A percentile compares a stretch with the other conserved stretches of the same genome.
These are phyloP conservation scores for Agapostemon virescens DNA, from an alignment of 2,888 invertebrate species.

Conservation along the genomic window DNA sequence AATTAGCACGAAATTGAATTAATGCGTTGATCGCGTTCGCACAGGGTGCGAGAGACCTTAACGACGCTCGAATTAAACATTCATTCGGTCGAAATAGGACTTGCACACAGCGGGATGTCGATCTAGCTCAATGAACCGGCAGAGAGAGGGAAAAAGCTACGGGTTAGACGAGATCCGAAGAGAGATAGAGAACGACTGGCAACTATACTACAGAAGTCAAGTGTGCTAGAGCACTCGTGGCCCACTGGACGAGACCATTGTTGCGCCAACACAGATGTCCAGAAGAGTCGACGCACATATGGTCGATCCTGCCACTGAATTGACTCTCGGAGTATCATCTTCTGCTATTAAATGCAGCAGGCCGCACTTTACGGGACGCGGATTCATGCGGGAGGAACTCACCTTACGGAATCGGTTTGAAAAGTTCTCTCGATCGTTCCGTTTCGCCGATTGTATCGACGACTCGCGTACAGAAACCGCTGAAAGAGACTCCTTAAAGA, in stretches of 20 bases:
- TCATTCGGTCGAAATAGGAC: slow-evolving; percentile 71
- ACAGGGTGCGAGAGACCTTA: slow-evolving; percentile 42
- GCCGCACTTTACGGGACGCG: not conserved
- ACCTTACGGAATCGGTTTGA: not conserved
- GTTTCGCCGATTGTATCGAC: not conserved
- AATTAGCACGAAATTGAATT: slow-evolving; percentile 73
- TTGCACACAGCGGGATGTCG: slow-evolving; percentile 57
- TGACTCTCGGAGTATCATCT: slow-evolving; percentile 54
- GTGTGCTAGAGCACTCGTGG: slow-evolving; percentile 68
- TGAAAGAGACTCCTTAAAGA: not conserved
- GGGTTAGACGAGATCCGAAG: not conserved
- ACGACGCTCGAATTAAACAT: slow-evolving; percentile 70
- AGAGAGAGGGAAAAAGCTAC: slow-evolving; percentile 7
- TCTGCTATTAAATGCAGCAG: slow-evolving; percentile 31
- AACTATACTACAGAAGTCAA: slow-evolving; percentile 70
- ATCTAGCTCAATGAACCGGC: slow-evolving; percentile 55
- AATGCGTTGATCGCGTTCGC: slow-evolving; percentile 61
- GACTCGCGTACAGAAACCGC: not conserved
- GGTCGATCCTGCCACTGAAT: slow-evolving; percentile 46
- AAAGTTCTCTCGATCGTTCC: not conserved
- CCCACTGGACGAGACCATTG: slow-evolving; percentile 75
- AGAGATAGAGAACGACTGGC: slow-evolving; percentile 30
- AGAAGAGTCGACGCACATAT: slow-evolving; percentile 58
- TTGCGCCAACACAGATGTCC: slow-evolving; percentile 79
- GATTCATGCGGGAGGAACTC: not conserved